Evolutionary conservation across 1,140 invertebrate genomes (phyloP).

Genomic region (Heterodera carotae): DNA sequence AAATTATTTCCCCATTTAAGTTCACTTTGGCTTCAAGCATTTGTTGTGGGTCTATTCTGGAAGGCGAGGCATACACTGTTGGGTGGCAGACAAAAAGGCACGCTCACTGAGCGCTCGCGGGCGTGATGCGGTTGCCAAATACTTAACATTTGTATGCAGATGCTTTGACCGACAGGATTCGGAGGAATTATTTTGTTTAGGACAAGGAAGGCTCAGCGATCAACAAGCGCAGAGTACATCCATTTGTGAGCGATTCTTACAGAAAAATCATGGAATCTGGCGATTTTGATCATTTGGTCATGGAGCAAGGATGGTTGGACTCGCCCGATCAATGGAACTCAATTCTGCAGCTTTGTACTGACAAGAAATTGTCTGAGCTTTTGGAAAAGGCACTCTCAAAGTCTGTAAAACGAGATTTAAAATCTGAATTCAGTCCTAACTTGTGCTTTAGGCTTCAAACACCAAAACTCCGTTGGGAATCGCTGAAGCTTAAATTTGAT

Average conservation of each 20-base stretch:
- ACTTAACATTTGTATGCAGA: slow-evolving; percentile 71
- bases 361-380: slow-evolving; percentile 34
- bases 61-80: slow-evolving; percentile 92
- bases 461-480: slow-evolving; percentile 32
- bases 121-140: slow-evolving; percentile 80
- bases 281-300: slow-evolving; percentile 51
- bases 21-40: slow-evolving; percentile 90
- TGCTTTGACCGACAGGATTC: neutral
- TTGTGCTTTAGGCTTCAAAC: slow-evolving; percentile 22
- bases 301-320: slow-evolving; percentile 60
- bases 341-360: slow-evolving; percentile 42
- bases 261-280: slow-evolving; percentile 47
- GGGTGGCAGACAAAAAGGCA: slow-evolving; percentile 87
- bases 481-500: slow-evolving; percentile 39
- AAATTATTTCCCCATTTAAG: slow-evolving; percentile 72
- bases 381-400: slow-evolving; percentile 32
- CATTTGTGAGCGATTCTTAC: slow-evolving; percentile 43
- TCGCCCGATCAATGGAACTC: slow-evolving; percentile 34
- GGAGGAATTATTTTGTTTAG: slow-evolving; percentile 63
- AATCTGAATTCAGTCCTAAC: neutral
- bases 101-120: slow-evolving; percentile 74
- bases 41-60: slow-evolving; percentile 96
- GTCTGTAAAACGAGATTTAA: slow-evolving; percentile 18
- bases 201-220: slow-evolving; percentile 31
- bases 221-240: slow-evolving; percentile 37